Evolutionary conservation across 2,888 invertebrate species (phyloP), one percentile per base, ranked within the genome.

Genomic region (Meteorus cinctellus): DNA sequence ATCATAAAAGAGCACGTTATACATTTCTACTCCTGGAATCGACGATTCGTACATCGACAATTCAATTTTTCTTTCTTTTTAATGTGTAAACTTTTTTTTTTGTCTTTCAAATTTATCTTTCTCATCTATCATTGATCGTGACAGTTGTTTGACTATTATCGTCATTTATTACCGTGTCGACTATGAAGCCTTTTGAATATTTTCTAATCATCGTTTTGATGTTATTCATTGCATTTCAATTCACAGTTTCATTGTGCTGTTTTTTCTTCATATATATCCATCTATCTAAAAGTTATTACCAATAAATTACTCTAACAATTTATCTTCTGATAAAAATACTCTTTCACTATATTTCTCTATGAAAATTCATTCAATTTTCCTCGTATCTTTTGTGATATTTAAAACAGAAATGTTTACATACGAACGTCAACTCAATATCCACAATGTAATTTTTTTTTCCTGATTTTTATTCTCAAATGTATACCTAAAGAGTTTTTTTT

Each of bases 1-100:
- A 82, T 83, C 85, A 81, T 85, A 85, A 85, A 86, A 82, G 80
- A 74, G 72, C 51, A 59, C 75, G 48, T 69, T 74, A 62, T 69
- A 41, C 60, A 34, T 75, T 75, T 67, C 65, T 75, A 70, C 51
- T 70, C 55, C 36, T 65, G 51, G 65, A 63, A 70, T 70, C 65
- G 65, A 75, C 70, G 62, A 75, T 70, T 70, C 75, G 70, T 70
- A 69, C 48, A 19, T 36, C 41, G 31, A 36, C 72, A 16, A 72
- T 63, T 72, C 45, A 41, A 36, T 19, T 65, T 65, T 24, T 19
- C 36, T 34, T 14, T 65, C 19, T 10, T 65, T n/a, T 65, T 41
- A 29, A 27, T 31, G 14, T 29, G 16, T 24, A n/a, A 24, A 41
- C 10, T 41, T 65, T 24, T 36, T 65, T 34, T 6, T 63, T 63